These are phyloP conservation scores for Hypercompe scribonia DNA, from an alignment of 2,888 invertebrate species.

Conservation along the genomic window DNA sequence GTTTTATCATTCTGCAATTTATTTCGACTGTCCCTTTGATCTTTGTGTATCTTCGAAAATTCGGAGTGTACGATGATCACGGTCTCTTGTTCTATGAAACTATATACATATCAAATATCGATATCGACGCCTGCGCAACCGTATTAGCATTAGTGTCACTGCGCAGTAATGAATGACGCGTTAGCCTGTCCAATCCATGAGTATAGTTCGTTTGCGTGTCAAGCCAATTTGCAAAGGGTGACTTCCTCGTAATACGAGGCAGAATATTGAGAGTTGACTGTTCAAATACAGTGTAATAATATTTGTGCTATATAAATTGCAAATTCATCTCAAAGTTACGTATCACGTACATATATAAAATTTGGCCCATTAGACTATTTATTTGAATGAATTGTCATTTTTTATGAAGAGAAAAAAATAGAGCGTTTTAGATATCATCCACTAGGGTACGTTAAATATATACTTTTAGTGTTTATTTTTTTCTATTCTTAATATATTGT, in stretches of 20 bases:
- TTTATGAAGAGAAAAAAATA: too few relatives aligned
- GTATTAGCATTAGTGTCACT: slow-evolving; percentile 2
- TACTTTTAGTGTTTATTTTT: too few relatives aligned
- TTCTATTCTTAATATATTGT: too few relatives aligned
- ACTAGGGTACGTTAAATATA: too few relatives aligned
- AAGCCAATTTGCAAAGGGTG: not conserved
- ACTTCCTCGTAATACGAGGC: not conserved
- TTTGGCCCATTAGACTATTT: not conserved
- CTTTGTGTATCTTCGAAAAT: not conserved
- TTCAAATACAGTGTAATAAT: not conserved
- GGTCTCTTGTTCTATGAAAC: slow-evolving; percentile 3
- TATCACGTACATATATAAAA: not conserved
- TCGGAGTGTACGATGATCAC: not conserved
- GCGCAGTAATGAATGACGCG: slow-evolving; percentile 19
- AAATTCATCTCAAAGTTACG: not conserved
- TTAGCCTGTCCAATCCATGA: not conserved
- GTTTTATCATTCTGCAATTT: not conserved
- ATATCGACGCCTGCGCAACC: slow-evolving; percentile 12
- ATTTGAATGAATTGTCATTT: too few relatives aligned
- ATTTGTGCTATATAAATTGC: too few relatives aligned
- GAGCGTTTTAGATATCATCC: too few relatives aligned
- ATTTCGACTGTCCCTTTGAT: not conserved
- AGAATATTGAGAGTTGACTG: not conserved
- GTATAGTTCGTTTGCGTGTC: not conserved
- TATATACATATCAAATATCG: slow-evolving; percentile 12